These are phyloP conservation scores for Miltochrista miniata DNA, from an alignment of 2,888 invertebrate genomes.

Conservation along the genomic window DNA sequence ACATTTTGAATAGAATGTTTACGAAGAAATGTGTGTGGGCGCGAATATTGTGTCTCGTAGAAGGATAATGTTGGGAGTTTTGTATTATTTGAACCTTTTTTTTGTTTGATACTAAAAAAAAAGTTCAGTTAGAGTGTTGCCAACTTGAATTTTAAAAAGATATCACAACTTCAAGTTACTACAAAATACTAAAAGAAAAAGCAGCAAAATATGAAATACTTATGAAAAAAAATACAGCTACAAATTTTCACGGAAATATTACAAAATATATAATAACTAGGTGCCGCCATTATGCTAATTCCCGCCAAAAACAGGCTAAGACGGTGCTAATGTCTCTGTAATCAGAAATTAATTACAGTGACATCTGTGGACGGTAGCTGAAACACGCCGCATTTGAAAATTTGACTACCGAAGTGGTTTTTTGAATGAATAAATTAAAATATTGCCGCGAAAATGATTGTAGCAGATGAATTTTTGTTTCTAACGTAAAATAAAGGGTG, in stretches of 20 bases:
- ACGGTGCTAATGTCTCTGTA: conserved; percentile 23
- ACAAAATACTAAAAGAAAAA: too few relatives aligned
- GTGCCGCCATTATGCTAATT: conserved; percentile 23
- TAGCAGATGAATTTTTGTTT: too few relatives aligned
- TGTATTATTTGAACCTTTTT: too few relatives aligned
- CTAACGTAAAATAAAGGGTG: too few relatives aligned
- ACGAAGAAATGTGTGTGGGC: background rate
- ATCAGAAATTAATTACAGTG: conserved; percentile 26
- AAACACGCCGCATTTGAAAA: conserved; percentile 5
- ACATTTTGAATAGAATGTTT: conserved; percentile 4
- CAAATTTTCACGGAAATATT: background rate
- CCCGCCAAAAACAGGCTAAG: conserved; percentile 25
- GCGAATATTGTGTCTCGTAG: background rate
- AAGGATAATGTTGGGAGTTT: too few relatives aligned
- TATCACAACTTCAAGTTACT: too few relatives aligned
- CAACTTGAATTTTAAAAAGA: too few relatives aligned
- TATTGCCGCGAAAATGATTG: background rate
- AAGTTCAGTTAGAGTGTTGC: too few relatives aligned
- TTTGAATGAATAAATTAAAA: background rate
- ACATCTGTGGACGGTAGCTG: conserved; percentile 24
- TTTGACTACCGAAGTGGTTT: background rate
- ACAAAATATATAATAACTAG: background rate
- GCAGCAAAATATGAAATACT: background rate
- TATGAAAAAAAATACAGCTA: background rate
- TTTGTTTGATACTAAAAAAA: too few relatives aligned